phyloP scores from a whole-genome alignment of 2,113 vertebrate genomes.

The Phrynosoma blainvillii region DNA sequence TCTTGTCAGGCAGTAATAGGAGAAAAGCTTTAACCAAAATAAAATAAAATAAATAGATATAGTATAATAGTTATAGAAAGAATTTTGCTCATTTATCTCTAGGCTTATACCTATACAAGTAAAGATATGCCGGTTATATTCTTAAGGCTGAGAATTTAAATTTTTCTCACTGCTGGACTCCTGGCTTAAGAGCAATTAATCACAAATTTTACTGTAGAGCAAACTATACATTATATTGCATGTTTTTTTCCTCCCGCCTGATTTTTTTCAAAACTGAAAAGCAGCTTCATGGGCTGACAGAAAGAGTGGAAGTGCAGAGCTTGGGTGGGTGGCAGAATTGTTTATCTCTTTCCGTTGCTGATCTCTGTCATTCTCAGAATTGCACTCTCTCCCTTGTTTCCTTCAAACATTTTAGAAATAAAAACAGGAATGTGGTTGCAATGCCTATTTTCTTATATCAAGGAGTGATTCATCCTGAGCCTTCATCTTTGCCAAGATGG shows the following conservation, averaged over 20 bases:
- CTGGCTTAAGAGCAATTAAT: not conserved
- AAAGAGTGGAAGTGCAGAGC: not conserved
- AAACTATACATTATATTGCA: not conserved
- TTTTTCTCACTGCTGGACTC: too few species aligned
- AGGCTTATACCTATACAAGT: not conserved
- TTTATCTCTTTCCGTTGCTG: too few species aligned
- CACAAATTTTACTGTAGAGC: not conserved
- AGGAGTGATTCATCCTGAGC: too few species aligned
- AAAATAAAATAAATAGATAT: too few species aligned
- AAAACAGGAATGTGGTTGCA: too few species aligned
- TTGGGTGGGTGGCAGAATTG: not conserved
- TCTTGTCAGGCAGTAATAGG: constrained; percentile 73
- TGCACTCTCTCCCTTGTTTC: too few species aligned
- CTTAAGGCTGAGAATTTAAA: too few species aligned
- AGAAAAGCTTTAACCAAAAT: not conserved
- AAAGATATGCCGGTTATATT: too few species aligned
- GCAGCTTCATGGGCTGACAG: not conserved
- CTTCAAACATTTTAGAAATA: too few species aligned
- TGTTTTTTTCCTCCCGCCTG: not conserved
- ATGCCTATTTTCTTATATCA: too few species aligned
- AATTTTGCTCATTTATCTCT: not conserved
- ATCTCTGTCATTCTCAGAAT: too few species aligned
- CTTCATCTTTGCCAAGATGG: too few species aligned
- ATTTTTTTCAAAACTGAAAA: not conserved
- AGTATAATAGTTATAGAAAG: not conserved